Evolutionary conservation across 2,113 vertebrate species (phyloP), one percentile per base, ranked within the genome.

Genomic region (Dolichotis patagonum): DNA sequence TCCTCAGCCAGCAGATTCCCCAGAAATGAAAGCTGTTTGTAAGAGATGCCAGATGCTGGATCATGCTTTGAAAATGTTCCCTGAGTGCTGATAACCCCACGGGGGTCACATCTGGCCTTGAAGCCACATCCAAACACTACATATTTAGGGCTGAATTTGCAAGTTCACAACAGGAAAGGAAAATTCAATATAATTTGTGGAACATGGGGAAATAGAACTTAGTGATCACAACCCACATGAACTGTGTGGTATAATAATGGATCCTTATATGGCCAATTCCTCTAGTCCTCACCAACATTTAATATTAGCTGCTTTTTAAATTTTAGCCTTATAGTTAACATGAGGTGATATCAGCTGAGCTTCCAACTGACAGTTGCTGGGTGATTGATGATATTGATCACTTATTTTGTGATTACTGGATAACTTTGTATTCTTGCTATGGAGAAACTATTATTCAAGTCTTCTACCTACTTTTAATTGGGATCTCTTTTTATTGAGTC

Each of bases 51-150:
- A 97, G 82, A 85, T 77, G 69, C 80, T 9, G 80, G 62, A 11
- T 73, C 78, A 85, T 13, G n/a, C 4, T 81, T 63, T 82, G 90
- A 92, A 89, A 88, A 87, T 52, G 75, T 62, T 67, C 41, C 30
- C 89, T 77, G 60, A 73, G 90, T 69, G 85, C 73, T 22, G 95
- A 96, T 96, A 94, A 97, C 82, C 88, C 95, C 63, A 2, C 46
- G 10, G 38, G 69, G 95, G 92, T 91, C 94, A 88, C 94, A 81
- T 73, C 83, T 89, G 93, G 95, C 80, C 26, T 32, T 52, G 69
- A 60, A 77, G 77, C 71, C 77, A 32, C 24, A 1, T 19, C 30
- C 69, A 82, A 58, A 30, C n/a, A 11, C 77, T 65, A 11, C 56
- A 16, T 20, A 56, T 26, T 30, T 43, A 77, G 54, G 67, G 73